Conservation (phyloP, 2,113 vertebrate species). For the Silurus asotus region DNA sequence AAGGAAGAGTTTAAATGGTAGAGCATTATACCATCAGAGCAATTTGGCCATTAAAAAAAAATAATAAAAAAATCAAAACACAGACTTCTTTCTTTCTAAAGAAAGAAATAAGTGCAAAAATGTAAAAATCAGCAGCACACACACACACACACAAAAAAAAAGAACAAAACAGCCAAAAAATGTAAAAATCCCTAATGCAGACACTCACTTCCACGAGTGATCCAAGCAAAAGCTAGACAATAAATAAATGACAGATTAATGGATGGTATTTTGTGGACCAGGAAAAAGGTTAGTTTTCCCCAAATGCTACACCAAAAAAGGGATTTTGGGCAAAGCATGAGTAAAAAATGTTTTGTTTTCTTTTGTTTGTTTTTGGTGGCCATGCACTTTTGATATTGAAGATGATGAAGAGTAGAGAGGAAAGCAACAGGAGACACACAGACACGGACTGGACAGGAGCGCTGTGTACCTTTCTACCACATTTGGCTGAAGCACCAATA, state of each 20-base stretch:
- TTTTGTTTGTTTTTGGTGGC: constrained; percentile 37
- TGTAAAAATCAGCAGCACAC: not conserved
- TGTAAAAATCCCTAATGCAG: constrained; percentile 45
- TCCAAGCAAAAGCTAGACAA: constrained; percentile 71
- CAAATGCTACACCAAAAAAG: constrained; percentile 32
- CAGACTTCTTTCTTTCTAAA: constrained; percentile 24
- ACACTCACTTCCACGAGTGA: constrained; percentile 32
- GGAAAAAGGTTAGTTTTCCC: constrained; percentile 20
- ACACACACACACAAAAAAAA: not conserved
- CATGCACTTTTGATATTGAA: constrained; percentile 79
- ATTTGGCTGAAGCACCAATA: constrained; percentile 99
- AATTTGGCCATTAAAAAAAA: not conserved
- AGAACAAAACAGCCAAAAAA: not conserved
- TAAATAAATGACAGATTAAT: constrained; percentile 75
- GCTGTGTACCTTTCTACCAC: constrained; percentile 99
- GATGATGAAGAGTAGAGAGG: constrained; percentile 74
- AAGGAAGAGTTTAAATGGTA: constrained; percentile 14
- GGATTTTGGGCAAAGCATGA: constrained; percentile 46
- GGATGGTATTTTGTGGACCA: constrained; percentile 18
- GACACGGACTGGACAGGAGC: constrained; percentile 81
- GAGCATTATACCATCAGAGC: constrained; percentile 27
- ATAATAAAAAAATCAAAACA: constrained; percentile 24
- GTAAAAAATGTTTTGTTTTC: not conserved
- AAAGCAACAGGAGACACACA: constrained; percentile 76
- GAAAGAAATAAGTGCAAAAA: constrained; percentile 1